Evolutionary conservation across 2,888 invertebrate species (phyloP).

Genomic region (Invenusta paracnida): DNA sequence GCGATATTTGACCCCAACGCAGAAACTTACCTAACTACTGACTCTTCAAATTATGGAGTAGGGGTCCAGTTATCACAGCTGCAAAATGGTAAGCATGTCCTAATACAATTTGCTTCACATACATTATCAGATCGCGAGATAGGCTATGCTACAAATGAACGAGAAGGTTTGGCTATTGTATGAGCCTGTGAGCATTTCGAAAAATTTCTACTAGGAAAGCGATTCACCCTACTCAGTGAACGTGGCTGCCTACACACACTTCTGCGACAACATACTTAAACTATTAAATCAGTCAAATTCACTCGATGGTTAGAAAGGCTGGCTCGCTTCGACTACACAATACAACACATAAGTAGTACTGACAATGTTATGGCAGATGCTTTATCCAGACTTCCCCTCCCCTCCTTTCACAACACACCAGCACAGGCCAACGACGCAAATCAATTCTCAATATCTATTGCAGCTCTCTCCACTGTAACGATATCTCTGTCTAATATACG

Average conservation of each 20-base stretch:
- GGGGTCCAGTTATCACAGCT: neutral
- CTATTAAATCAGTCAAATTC: constrained; percentile 2
- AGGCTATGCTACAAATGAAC: neutral
- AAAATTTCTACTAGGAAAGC: neutral
- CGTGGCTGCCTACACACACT: no score
- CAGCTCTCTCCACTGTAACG: neutral
- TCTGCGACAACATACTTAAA: neutral
- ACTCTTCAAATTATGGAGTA: neutral
- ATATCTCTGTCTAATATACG: neutral
- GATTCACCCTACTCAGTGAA: neutral
- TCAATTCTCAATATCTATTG: neutral
- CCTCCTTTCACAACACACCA: neutral
- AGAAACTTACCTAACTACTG: neutral
- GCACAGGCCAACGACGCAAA: neutral
- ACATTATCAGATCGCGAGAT: neutral
- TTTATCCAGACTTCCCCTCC: neutral
- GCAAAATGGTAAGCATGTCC: no score
- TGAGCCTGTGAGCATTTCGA: neutral
- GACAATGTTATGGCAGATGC: neutral
- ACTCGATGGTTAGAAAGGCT: neutral
- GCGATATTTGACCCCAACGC: neutral
- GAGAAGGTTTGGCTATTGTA: neutral
- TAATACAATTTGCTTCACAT: neutral
- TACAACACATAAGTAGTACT: neutral
- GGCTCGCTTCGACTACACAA: neutral